These are phyloP conservation scores for Cephus runcator DNA, from an alignment of 2,888 invertebrate species.

Conservation along the genomic window DNA sequence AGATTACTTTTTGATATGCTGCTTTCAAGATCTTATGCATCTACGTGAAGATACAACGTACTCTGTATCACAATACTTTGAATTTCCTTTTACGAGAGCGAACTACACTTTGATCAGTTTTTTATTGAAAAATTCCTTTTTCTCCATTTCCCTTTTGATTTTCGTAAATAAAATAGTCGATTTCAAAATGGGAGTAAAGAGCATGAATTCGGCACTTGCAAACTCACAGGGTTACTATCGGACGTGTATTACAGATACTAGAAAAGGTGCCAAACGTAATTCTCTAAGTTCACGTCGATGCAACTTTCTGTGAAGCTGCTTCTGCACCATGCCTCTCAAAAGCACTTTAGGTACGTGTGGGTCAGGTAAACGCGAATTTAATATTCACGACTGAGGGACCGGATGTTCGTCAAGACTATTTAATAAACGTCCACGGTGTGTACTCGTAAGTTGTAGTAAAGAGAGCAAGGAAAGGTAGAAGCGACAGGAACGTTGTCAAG, in stretches of 20 bases:
- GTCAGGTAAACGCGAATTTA: background rate
- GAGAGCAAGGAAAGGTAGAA: background rate
- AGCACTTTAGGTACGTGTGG: background rate
- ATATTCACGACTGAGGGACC: background rate
- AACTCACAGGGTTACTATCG: background rate
- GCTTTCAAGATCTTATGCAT: background rate
- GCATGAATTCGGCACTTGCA: background rate
- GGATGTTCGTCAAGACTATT: background rate
- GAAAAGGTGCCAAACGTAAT: background rate
- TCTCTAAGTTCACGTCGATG: background rate
- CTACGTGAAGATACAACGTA: background rate
- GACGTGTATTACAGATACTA: background rate
- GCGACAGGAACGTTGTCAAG: background rate
- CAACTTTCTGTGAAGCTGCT: too few species aligned
- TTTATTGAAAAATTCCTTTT: background rate
- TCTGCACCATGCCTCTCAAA: too few species aligned
- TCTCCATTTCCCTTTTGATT: background rate
- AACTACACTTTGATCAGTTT: background rate
- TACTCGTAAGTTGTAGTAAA: background rate
- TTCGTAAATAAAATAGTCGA: background rate
- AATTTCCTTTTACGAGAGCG: background rate
- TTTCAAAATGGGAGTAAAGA: background rate
- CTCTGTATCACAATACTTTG: background rate
- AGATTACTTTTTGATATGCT: background rate
- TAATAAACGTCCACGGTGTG: background rate